Evolutionary conservation across 2,888 invertebrate genomes (phyloP).

Genomic region (Gerris lacustris): DNA sequence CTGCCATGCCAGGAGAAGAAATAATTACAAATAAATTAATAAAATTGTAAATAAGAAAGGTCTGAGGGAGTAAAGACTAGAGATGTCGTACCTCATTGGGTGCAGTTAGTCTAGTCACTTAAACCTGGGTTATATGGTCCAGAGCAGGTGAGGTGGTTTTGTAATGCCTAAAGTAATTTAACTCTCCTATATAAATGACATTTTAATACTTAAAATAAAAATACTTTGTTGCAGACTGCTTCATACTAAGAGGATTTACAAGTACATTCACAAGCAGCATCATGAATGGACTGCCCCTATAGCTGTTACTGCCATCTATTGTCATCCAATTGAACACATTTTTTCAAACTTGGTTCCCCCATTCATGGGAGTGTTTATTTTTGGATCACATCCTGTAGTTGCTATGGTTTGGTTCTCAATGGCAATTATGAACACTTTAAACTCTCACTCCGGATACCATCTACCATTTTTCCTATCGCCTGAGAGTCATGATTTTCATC

Average conservation of each 20-base stretch:
- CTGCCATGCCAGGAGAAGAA: too few relatives aligned
- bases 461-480: slow-evolving; percentile 70
- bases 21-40: too few relatives aligned
- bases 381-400: slow-evolving; percentile 62
- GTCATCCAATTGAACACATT: slow-evolving; percentile 65
- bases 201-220: too few relatives aligned
- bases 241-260: slow-evolving; percentile 61
- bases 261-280: slow-evolving; percentile 41
- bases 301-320: slow-evolving; percentile 67
- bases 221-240: slow-evolving; percentile 43
- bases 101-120: too few relatives aligned
- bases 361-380: slow-evolving; percentile 56
- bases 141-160: too few relatives aligned
- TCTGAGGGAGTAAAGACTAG: too few relatives aligned
- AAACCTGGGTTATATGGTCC: too few relatives aligned
- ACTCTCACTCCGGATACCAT: slow-evolving; percentile 76
- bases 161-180: too few relatives aligned
- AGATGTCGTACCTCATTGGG: too few relatives aligned
- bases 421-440: slow-evolving; percentile 64
- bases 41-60: too few relatives aligned
- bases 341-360: slow-evolving; percentile 66
- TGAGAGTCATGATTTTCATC: slow-evolving; percentile 78
- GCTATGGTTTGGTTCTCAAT: slow-evolving; percentile 67
- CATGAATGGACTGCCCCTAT: slow-evolving; percentile 60
- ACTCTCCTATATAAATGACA: too few relatives aligned